These are phyloP conservation scores for Dromius quadrimaculatus DNA, from an alignment of 2,888 invertebrate genomes.

Conservation along the genomic window DNA sequence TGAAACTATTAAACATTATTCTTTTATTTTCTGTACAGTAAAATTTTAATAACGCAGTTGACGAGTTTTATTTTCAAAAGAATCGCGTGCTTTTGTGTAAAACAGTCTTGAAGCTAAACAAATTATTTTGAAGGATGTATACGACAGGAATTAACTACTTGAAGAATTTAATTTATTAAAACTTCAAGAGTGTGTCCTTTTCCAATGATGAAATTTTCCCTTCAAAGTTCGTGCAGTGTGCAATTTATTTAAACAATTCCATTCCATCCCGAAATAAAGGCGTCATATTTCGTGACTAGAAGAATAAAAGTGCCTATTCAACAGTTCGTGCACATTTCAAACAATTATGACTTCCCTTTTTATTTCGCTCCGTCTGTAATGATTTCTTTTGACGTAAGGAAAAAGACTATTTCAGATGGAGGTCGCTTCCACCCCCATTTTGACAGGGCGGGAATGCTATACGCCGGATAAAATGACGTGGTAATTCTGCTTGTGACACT, in stretches of 20 bases:
- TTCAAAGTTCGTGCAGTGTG: not conserved
- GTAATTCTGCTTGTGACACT: slow-evolving; percentile 34
- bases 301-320: slow-evolving; percentile 12
- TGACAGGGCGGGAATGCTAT: not conserved
- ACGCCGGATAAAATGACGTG: slow-evolving; percentile 17
- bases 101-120: slow-evolving; percentile 8
- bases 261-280: not conserved
- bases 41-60: slow-evolving; percentile 35
- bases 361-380: slow-evolving; percentile 26
- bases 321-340: slow-evolving; percentile 35
- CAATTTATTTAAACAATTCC: slow-evolving; percentile 2
- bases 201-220: not conserved
- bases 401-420: slow-evolving; percentile 38
- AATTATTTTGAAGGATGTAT: slow-evolving; percentile 31
- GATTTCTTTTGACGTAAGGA: slow-evolving; percentile 43
- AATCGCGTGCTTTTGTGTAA: slow-evolving; percentile 29
- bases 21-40: slow-evolving; percentile 23
- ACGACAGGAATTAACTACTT: slow-evolving; percentile 22
- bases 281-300: slow-evolving; percentile 13
- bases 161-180: slow-evolving; percentile 31
- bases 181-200: too few relatives aligned
- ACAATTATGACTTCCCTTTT: slow-evolving; percentile 26
- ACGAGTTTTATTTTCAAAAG: slow-evolving; percentile 12
- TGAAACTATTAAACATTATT: too few relatives aligned
- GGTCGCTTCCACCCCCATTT: slow-evolving; percentile 27